Percentiles rank a stretch among this genome's conserved stretches.
Conservation (phyloP, 2,113 vertebrate species). For the Ophiodon elongatus region DNA sequence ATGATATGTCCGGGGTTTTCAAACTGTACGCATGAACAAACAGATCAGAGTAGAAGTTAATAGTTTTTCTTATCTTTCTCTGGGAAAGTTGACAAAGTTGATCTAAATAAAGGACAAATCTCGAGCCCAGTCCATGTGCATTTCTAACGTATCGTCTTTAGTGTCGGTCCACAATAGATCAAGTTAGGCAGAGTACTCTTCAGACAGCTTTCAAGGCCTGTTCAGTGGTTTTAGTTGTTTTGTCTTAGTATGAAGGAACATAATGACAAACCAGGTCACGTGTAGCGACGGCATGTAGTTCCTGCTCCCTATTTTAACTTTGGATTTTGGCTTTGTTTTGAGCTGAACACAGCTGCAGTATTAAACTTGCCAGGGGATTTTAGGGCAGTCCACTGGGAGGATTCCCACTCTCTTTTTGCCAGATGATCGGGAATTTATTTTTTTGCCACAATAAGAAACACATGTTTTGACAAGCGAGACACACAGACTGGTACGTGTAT, state of each 20-base stretch:
- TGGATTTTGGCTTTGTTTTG: constrained; percentile 46
- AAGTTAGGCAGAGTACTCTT: background rate
- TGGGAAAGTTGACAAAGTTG: background rate
- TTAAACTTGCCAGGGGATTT: constrained; percentile 43
- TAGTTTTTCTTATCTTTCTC: background rate
- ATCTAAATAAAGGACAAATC: constrained; percentile 5
- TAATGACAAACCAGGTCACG: constrained; percentile 14
- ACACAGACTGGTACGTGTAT: background rate
- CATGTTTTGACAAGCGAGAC: background rate
- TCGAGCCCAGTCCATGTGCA: background rate
- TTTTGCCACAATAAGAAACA: constrained; percentile 36
- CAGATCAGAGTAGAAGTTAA: background rate
- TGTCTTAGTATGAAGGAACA: background rate
- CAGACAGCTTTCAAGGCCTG: background rate
- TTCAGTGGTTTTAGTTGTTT: background rate
- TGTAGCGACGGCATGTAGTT: background rate
- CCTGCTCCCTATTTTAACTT: constrained; percentile 49
- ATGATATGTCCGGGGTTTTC: background rate
- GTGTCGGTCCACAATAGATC: background rate
- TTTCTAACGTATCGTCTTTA: background rate
- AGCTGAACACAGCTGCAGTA: constrained; percentile 61
- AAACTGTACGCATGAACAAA: background rate
- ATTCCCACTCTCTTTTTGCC: constrained; percentile 37
- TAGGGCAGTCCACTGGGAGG: constrained; percentile 20
- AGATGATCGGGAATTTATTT: constrained; percentile 25